These are phyloP conservation scores for Lutjanus campechanus DNA, from an alignment of 2,797 vertebrate genomes.

Conservation along the genomic window DNA sequence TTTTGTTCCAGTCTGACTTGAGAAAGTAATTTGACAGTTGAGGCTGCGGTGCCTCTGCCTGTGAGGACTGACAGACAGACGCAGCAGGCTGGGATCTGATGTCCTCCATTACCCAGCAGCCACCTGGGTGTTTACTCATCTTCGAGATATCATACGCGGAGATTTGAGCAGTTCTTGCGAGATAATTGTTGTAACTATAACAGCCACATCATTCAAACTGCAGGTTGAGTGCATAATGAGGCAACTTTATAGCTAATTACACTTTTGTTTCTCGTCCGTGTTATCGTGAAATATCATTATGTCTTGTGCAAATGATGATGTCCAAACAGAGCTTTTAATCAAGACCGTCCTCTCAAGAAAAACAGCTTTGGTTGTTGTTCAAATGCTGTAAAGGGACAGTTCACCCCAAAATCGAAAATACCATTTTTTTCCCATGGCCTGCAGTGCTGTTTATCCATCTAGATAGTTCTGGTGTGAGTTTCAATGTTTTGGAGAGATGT, in stretches of 20 bases:
- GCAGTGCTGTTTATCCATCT: no score
- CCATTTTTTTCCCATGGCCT: no score
- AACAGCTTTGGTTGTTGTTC: no score
- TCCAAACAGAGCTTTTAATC: no score
- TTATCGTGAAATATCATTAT: neutral
- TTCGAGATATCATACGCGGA: slow-evolving; percentile 7
- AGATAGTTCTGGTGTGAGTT: no score
- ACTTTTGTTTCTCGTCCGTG: neutral
- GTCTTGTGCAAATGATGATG: neutral
- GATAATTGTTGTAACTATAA: neutral
- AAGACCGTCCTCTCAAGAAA: no score
- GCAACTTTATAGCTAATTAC: neutral
- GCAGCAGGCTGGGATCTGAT: slow-evolving; percentile 22
- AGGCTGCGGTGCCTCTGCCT: slow-evolving; percentile 28
- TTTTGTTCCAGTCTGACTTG: slow-evolving; percentile 58
- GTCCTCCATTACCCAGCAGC: slow-evolving; percentile 35
- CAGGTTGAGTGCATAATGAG: neutral
- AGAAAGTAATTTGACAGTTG: slow-evolving; percentile 58
- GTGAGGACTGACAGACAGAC: slow-evolving; percentile 31
- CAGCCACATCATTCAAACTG: neutral
- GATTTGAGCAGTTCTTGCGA: neutral
- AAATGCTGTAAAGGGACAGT: no score
- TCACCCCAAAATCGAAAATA: no score
- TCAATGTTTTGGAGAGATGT: no score
- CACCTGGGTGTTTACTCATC: neutral